Conservation (phyloP, 2,797 vertebrate species). For the Scarus forsteni region DNA sequence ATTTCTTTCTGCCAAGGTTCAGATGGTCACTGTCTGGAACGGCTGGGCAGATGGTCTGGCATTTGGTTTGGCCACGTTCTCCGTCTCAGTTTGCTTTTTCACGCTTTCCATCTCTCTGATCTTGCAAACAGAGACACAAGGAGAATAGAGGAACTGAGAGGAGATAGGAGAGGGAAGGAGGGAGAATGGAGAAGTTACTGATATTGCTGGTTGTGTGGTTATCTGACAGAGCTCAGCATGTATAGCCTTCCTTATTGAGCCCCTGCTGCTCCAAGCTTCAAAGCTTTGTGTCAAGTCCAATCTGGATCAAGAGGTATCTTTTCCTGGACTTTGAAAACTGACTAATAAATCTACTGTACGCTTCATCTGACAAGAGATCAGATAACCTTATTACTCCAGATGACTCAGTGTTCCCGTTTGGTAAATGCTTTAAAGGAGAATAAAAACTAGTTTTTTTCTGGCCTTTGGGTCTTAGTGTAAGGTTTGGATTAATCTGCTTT, state of each 20-base stretch:
- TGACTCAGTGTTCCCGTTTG: slow-evolving; percentile 9
- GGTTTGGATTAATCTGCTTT: background rate
- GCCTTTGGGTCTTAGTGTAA: no score
- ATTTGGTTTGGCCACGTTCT: slow-evolving; percentile 36
- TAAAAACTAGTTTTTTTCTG: slow-evolving; percentile 1
- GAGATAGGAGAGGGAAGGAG: slow-evolving; percentile 5
- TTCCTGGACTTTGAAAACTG: slow-evolving; percentile 22
- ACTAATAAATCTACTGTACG: slow-evolving; percentile 10
- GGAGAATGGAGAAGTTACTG: slow-evolving; percentile 1
- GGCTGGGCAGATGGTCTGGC: slow-evolving; percentile 68
- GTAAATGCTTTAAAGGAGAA: slow-evolving; percentile 17
- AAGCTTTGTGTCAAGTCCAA: slow-evolving; percentile 50
- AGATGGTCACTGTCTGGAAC: slow-evolving; percentile 53
- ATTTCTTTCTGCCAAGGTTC: slow-evolving; percentile 40
- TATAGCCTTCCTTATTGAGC: slow-evolving; percentile 41
- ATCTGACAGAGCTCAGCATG: slow-evolving; percentile 36
- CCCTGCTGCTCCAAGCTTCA: slow-evolving; percentile 41
- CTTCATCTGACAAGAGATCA: slow-evolving; percentile 19
- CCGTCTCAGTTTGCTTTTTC: slow-evolving; percentile 48
- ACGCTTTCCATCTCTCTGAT: slow-evolving; percentile 26
- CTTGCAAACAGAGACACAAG: slow-evolving; percentile 15
- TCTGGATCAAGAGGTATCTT: slow-evolving; percentile 45
- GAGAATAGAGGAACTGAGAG: slow-evolving; percentile 30
- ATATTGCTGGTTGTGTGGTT: slow-evolving; percentile 33
- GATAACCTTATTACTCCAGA: slow-evolving; percentile 3